Percentiles rank a stretch among this genome's conserved stretches.
Conservation (phyloP, 2,888 invertebrate genomes). For the Didymodactylos carnosus region DNA sequence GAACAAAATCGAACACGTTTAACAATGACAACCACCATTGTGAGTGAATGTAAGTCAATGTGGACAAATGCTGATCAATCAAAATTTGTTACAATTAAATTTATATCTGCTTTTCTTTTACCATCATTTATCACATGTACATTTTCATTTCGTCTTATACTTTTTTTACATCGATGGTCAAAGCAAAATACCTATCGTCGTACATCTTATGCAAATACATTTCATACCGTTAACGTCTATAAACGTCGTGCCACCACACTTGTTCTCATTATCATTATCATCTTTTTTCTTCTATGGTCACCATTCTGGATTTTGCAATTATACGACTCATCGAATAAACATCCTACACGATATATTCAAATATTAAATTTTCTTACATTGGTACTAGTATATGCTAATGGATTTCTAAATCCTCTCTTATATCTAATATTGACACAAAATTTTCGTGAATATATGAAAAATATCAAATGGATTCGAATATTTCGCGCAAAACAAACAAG, state of each 20-base stretch:
- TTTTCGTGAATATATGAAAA: neutral
- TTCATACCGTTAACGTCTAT: neutral
- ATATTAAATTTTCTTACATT: conserved; percentile 1
- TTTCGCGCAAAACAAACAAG: no score
- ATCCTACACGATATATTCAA: neutral
- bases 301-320: conserved; percentile 14
- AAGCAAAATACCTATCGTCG: neutral
- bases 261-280: neutral
- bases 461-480: neutral
- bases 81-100: neutral
- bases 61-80: neutral
- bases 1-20: neutral
- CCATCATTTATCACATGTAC: neutral
- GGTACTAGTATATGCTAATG: conserved; percentile 3
- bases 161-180: neutral
- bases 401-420: neutral
- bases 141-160: neutral
- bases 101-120: neutral
- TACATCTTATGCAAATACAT: neutral
- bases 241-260: neutral
- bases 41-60: neutral
- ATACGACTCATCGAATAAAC: neutral
- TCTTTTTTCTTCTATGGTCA: conserved; percentile 9
- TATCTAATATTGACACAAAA: conserved; percentile 7
- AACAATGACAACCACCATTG: neutral